A percentile compares a stretch with the other conserved stretches of the same genome.
Evolutionary conservation across 2,797 vertebrate species (phyloP).

Genomic region (Enteromius fasciolatus): DNA sequence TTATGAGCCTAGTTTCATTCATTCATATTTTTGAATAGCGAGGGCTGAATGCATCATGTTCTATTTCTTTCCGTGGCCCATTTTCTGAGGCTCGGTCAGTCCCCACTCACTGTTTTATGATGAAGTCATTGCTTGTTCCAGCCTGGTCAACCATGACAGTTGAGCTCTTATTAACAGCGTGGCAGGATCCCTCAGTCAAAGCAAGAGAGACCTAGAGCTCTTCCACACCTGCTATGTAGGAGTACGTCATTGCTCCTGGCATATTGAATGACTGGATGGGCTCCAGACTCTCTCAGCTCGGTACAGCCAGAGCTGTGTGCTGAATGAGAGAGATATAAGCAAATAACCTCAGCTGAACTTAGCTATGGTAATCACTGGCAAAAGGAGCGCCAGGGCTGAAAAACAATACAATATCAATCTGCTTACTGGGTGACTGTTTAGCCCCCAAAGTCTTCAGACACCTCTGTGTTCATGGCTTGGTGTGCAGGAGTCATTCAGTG

Average conservation of each 20-base stretch:
- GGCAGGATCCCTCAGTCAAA: slow-evolving; percentile 35
- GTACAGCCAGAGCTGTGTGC: slow-evolving; percentile 7
- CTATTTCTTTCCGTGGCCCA: slow-evolving; percentile 9
- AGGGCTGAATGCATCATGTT: slow-evolving; percentile 22
- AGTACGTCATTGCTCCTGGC: slow-evolving; percentile 37
- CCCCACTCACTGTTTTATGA: slow-evolving; percentile 21
- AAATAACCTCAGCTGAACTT: slow-evolving; percentile 27
- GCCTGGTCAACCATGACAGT: slow-evolving; percentile 34
- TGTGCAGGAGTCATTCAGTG: not conserved
- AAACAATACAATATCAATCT: not conserved
- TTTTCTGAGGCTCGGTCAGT: slow-evolving; percentile 18
- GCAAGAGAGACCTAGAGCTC: slow-evolving; percentile 23
- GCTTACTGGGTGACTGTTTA: not conserved
- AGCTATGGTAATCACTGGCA: not conserved
- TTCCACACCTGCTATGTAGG: slow-evolving; percentile 40
- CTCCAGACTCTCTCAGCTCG: slow-evolving; percentile 31
- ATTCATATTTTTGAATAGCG: slow-evolving; percentile 27
- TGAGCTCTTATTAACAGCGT: slow-evolving; percentile 20
- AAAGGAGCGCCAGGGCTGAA: not conserved
- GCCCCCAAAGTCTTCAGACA: not conserved
- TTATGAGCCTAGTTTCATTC: slow-evolving; percentile 26
- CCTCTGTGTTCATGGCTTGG: not conserved
- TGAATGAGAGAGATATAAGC: slow-evolving; percentile 17
- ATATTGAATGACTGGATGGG: slow-evolving; percentile 27
- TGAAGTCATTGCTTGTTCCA: slow-evolving; percentile 45